Percentiles rank a stretch among this genome's conserved stretches.
Conservation (phyloP, 2,113 vertebrate genomes). For the Sprattus sprattus region DNA sequence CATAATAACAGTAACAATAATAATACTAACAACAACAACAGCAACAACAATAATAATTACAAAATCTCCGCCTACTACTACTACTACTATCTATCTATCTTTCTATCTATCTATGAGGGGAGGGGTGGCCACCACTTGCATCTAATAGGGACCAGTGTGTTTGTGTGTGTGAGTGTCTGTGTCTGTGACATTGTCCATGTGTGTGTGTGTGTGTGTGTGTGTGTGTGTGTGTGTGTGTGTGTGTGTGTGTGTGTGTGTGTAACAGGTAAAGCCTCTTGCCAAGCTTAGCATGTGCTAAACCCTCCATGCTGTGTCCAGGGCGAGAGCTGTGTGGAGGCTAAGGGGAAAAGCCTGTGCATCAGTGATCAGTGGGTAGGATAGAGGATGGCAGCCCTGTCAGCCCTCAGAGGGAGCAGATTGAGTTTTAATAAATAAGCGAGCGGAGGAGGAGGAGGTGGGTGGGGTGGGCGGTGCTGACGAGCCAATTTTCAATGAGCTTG, state of each 20-base stretch:
- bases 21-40: no score
- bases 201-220: not conserved
- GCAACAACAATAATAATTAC: no score
- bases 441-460: not conserved
- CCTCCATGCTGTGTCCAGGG: not conserved
- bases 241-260: not conserved
- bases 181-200: not conserved
- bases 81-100: not conserved
- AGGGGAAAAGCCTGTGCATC: not conserved
- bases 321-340: not conserved
- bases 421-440: not conserved
- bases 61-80: no score
- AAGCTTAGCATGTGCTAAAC: constrained; percentile 3
- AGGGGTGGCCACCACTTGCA: not conserved
- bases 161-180: not conserved
- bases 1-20: no score
- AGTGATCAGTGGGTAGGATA: not conserved
- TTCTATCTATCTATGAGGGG: no score
- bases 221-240: not conserved
- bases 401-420: not conserved
- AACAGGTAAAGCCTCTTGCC: not conserved
- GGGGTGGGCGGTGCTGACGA: not conserved
- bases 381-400: not conserved
- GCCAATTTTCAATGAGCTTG: not conserved
- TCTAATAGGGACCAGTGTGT: not conserved